Evolutionary conservation across 2,797 vertebrate species (phyloP).

Genomic region (Furcifer pardalis): DNA sequence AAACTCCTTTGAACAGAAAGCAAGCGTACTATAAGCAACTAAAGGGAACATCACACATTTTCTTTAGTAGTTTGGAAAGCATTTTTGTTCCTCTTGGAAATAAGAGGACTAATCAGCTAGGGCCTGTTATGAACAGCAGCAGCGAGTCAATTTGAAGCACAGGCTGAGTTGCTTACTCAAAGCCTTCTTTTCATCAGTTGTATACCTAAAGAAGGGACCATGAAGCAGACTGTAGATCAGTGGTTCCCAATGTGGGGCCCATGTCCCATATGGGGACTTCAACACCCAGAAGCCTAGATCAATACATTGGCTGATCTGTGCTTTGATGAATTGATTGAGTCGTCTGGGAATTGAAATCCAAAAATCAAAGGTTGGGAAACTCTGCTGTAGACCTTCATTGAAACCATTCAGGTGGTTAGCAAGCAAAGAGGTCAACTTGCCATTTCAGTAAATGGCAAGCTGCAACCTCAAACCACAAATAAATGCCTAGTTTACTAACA

Average conservation of each 20-base stretch:
- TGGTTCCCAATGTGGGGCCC: no score
- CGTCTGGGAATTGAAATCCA: no score
- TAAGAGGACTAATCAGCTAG: neutral
- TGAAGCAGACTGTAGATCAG: neutral
- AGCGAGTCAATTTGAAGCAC: neutral
- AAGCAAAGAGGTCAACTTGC: neutral
- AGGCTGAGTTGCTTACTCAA: neutral
- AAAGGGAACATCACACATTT: neutral
- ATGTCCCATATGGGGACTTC: no score
- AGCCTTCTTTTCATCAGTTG: neutral
- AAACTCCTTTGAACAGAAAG: neutral
- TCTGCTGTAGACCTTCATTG: neutral
- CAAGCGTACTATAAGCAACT: neutral
- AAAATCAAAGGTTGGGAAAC: no score
- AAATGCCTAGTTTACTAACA: neutral
- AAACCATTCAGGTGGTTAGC: neutral
- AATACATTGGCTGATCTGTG: no score
- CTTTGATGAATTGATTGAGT: no score
- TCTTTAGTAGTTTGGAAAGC: neutral
- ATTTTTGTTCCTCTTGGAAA: neutral
- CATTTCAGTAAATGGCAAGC: neutral
- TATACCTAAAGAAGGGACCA: neutral
- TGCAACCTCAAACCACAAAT: neutral
- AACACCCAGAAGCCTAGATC: no score
- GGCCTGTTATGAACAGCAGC: neutral